Evolutionary conservation across 2,888 invertebrate species (phyloP), one percentile per base, ranked within the genome.

Genomic region (Ectemnius lituratus): DNA sequence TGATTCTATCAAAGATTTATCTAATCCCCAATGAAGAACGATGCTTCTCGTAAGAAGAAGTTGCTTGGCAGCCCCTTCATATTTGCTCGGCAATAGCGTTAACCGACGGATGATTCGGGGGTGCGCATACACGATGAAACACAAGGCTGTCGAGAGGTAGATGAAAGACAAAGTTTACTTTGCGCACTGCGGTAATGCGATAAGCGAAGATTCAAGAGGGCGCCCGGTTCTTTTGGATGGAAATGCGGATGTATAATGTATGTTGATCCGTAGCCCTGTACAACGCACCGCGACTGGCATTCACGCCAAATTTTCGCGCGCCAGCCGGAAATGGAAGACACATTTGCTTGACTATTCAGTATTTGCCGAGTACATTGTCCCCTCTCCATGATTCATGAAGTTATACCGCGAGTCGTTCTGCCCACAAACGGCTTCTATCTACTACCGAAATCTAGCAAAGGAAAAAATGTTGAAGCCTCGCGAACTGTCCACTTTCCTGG

Each of bases 131-230:
- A 52, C 52, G 1, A 52, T 14, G 16, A 52, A 14, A 46, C 45
- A 18, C 5, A 46, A 46, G 13, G 11, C 37, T 16, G 14, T 4
- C 16, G 45, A 18, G 61, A 8, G 46, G 11, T 13, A 46, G 61
- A 62, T 62, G 61, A 62, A 62, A 62, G 61, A 16, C 46, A 62
- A 62, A 62, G 46, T 62, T 62, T 62, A 62, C 61, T 46, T 62
- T 62, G 27, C 47, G 49, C 27, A 49, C 20, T 20, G 23, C 62
- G 62, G 16, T 62, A 62, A 62, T n/a, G 16, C 62, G 62, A 52
- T 62, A 52, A 49, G 62, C 52, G 49, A 52, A 62, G 62, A 62
- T 49, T 52, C 62, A 13, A 45, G 52, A n/a, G 28, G 49, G 52
- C 5, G 18, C 16, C 37, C n/a, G 23, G 18, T n/a, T 23, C 13